Evolutionary conservation across 64 coral and sea anemone genomes (phyloP).

Genomic region (Stichodactyla helianthus): DNA sequence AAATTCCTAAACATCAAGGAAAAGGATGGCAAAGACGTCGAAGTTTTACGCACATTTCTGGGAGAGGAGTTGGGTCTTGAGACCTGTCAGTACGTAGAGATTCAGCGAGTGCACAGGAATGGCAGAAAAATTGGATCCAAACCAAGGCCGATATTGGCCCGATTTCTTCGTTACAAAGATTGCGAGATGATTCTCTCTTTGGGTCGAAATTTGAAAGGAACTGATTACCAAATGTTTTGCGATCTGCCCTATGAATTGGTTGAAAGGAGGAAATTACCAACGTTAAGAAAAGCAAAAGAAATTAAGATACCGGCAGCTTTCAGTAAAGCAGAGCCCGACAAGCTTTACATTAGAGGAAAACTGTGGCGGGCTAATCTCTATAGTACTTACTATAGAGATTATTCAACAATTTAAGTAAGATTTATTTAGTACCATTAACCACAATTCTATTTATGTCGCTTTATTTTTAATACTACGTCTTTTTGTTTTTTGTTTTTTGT

Average conservation of each 20-base stretch:
- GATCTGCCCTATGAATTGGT: conserved; percentile 26
- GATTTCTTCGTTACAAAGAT: conserved; percentile 12
- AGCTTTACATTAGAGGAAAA: conserved; percentile 14
- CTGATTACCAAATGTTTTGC: neutral
- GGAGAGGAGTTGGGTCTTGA: neutral
- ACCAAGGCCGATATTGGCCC: neutral
- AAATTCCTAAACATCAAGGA: neutral
- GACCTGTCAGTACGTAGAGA: neutral
- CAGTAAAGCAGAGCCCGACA: conserved; percentile 24
- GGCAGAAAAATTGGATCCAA: neutral
- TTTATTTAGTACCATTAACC: too few species aligned
- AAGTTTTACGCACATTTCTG: neutral
- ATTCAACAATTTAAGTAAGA: too few species aligned
- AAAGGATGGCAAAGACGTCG: neutral
- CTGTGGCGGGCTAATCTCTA: neutral
- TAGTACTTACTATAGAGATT: too few species aligned
- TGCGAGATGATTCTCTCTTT: neutral
- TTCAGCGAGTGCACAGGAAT: neutral
- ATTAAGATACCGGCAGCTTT: conserved; percentile 20
- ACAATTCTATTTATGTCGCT: too few species aligned
- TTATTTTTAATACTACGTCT: too few species aligned
- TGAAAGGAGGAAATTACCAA: neutral
- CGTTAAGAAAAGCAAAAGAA: conserved; percentile 6
- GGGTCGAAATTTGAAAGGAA: conserved; percentile 5
- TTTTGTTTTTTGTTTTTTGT: too few species aligned